Evolutionary conservation across 2,888 invertebrate species (phyloP).

Genomic region (Rhodophaea formosa): DNA sequence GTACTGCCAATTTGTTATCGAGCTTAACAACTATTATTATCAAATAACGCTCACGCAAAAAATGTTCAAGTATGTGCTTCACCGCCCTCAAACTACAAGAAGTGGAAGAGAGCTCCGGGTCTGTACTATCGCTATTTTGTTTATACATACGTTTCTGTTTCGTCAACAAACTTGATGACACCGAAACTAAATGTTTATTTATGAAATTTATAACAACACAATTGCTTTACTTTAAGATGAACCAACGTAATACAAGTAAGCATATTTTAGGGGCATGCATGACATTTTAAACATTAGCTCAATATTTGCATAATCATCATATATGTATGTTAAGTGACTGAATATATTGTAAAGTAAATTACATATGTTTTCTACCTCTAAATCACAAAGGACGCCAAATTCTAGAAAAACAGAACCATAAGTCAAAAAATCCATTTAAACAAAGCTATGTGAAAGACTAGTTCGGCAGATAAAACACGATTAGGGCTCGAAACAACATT

Average conservation of each 20-base stretch:
- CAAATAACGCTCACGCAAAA: too few relatives aligned
- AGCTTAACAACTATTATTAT: too few relatives aligned
- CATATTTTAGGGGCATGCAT: too few relatives aligned
- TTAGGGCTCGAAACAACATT: background rate
- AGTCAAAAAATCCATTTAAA: background rate
- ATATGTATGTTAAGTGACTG: too few relatives aligned
- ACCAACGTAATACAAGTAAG: too few relatives aligned
- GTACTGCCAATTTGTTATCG: too few relatives aligned
- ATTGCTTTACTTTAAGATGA: background rate
- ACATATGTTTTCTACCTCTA: too few relatives aligned
- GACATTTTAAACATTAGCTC: too few relatives aligned
- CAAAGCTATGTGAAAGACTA: background rate
- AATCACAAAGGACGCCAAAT: background rate
- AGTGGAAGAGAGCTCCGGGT: background rate
- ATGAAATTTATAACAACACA: slow-evolving; percentile 6
- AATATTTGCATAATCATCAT: too few relatives aligned
- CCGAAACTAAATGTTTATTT: slow-evolving; percentile 8
- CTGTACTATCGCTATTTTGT: background rate
- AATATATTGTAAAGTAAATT: too few relatives aligned
- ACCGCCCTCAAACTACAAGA: too few relatives aligned
- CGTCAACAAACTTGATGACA: slow-evolving; percentile 10
- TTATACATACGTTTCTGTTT: slow-evolving; percentile 2
- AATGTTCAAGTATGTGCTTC: too few relatives aligned
- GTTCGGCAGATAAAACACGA: background rate
- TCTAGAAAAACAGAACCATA: background rate